phyloP scores from a whole-genome alignment of 2,113 vertebrate species.

The Pseudonaja textilis region DNA sequence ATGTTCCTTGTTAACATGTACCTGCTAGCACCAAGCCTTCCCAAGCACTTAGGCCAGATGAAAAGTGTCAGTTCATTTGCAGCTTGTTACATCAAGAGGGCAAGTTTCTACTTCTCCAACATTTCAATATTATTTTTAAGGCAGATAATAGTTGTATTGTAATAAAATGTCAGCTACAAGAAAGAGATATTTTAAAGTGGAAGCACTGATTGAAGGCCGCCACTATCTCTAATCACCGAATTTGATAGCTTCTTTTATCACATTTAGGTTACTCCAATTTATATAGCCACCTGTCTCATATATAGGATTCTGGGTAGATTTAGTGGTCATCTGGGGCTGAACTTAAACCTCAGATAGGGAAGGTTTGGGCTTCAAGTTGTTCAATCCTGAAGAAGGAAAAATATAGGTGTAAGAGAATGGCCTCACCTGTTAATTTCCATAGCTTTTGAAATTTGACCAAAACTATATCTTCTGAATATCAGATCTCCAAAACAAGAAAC shows the following conservation, averaged over 20 bases:
- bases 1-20: conserved; percentile 53
- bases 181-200: conserved; percentile 38
- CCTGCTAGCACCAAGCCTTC: conserved; percentile 57
- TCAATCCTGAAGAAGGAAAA: not conserved
- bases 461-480: not conserved
- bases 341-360: not conserved
- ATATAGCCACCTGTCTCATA: not conserved
- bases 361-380: not conserved
- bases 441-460: not conserved
- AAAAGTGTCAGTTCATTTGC: conserved; percentile 52
- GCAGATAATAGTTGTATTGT: conserved; percentile 36
- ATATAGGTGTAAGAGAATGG: not conserved
- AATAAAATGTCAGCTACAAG: conserved; percentile 46
- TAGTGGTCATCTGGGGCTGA: not conserved
- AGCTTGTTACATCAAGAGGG: conserved; percentile 33
- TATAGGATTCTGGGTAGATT: not conserved
- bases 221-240: not conserved
- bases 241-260: not conserved
- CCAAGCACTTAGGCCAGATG: conserved; percentile 55
- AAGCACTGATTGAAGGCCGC: not conserved
- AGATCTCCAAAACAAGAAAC: not conserved
- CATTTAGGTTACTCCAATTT: not conserved
- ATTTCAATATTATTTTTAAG: conserved; percentile 22
- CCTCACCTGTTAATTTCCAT: not conserved
- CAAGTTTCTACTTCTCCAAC: conserved; percentile 41